phyloP scores from a whole-genome alignment of 2,113 vertebrate genomes.

The Anser brachyrhynchus region DNA sequence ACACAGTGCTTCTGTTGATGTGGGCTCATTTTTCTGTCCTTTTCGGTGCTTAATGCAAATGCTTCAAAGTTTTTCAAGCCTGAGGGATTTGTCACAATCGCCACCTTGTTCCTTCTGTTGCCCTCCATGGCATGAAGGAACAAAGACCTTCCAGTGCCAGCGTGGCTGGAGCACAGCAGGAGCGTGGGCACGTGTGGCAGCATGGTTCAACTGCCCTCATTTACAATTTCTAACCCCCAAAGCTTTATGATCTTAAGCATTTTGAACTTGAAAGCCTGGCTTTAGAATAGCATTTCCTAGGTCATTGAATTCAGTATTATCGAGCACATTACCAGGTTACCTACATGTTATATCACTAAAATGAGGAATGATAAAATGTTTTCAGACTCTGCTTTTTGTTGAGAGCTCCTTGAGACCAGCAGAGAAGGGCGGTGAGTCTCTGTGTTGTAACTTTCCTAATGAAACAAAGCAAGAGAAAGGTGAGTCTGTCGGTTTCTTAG shows the following conservation, averaged over 20 bases:
- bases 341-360: not conserved
- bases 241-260: not conserved
- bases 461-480: not conserved
- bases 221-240: not conserved
- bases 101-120: not conserved
- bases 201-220: not conserved
- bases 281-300: not conserved
- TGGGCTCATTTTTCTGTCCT: not conserved
- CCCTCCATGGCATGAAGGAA: not conserved
- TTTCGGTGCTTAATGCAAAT: not conserved
- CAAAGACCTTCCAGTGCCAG: not conserved
- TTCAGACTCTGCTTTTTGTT: not conserved
- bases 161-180: not conserved
- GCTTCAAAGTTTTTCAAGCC: not conserved
- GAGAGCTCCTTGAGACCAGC: not conserved
- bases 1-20: not conserved
- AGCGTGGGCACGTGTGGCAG: not conserved
- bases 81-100: not conserved
- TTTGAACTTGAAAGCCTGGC: not conserved
- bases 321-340: not conserved
- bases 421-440: not conserved
- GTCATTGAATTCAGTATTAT: not conserved
- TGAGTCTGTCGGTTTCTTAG: not conserved
- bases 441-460: not conserved
- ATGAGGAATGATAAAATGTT: not conserved